Evolutionary conservation across 2,113 vertebrate species (phyloP).

Genomic region (Corynorhinus townsendii): DNA sequence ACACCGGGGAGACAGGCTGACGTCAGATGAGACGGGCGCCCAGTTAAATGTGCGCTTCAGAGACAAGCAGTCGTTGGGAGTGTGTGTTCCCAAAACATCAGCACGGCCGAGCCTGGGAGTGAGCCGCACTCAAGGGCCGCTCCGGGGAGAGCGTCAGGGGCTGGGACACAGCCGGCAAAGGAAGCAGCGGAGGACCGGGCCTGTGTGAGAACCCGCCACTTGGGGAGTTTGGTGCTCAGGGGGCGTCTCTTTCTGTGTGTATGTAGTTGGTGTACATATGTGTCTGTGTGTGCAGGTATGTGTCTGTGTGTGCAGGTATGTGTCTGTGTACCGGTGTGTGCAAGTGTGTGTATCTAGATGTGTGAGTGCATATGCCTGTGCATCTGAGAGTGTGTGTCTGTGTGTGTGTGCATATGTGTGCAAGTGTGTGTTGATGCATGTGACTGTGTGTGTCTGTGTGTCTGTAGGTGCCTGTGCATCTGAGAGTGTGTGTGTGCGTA

Average conservation of each 20-base stretch:
- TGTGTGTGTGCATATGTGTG: neutral
- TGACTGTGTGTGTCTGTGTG: neutral
- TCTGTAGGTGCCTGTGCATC: neutral
- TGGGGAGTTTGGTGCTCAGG: neutral
- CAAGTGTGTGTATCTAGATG: neutral
- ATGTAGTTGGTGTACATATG: neutral
- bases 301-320: too few relatives aligned
- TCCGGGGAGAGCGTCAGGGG: too few relatives aligned
- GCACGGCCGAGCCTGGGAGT: neutral
- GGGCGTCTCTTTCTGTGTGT: neutral
- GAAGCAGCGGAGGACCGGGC: neutral
- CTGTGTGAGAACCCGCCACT: neutral
- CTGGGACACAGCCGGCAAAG: too few relatives aligned
- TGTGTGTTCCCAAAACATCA: neutral
- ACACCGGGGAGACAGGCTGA: rapidly evolving
- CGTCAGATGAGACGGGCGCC: neutral
- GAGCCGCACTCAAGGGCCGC: neutral
- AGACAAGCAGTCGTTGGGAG: neutral
- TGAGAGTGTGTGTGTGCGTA: rapidly evolving
- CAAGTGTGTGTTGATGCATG: neutral
- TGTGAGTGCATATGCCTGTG: neutral
- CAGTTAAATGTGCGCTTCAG: neutral
- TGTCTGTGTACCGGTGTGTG: too few relatives aligned
- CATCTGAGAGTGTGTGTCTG: too few relatives aligned
- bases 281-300: neutral